phyloP scores from a whole-genome alignment of 1,140 invertebrate species.

The Cyrtorhinus lividipennis region DNA sequence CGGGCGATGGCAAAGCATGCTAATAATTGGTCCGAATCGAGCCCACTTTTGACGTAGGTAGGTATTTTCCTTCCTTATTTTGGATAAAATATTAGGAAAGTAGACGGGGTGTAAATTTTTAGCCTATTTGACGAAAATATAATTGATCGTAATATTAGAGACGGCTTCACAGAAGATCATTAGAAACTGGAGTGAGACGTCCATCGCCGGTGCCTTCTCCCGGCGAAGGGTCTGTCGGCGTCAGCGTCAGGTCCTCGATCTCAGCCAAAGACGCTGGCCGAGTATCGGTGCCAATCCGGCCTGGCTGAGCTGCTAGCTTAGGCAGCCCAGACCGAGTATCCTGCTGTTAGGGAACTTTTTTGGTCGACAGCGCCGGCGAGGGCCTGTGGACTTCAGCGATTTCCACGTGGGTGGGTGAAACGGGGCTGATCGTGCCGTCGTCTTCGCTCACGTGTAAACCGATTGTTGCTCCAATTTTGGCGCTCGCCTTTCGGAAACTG shows the following conservation, averaged over 20 bases:
- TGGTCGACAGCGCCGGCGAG: neutral
- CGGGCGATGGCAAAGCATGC: no score
- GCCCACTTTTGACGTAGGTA: neutral
- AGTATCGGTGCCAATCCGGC: no score
- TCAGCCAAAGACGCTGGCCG: neutral
- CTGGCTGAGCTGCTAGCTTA: no score
- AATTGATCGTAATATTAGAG: neutral
- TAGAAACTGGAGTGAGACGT: neutral
- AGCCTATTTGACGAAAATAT: neutral
- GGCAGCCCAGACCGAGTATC: neutral
- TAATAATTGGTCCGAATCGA: neutral
- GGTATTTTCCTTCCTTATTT: neutral
- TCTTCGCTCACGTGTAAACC: conserved; percentile 52
- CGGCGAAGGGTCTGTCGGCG: neutral
- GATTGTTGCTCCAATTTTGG: conserved; percentile 72
- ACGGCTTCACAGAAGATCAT: neutral
- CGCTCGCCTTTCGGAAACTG: conserved; percentile 68
- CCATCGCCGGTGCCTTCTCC: neutral
- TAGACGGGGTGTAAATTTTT: neutral
- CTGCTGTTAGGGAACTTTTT: neutral
- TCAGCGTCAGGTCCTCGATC: neutral
- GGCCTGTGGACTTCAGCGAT: conserved; percentile 27
- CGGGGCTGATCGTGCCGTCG: conserved; percentile 21
- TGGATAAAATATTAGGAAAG: neutral
- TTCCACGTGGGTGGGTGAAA: conserved; percentile 27